Percentiles rank a stretch among this genome's conserved stretches.
phyloP scores from a whole-genome alignment of 2,113 vertebrate genomes.

The Pseudolaguvia tuberculata region DNA sequence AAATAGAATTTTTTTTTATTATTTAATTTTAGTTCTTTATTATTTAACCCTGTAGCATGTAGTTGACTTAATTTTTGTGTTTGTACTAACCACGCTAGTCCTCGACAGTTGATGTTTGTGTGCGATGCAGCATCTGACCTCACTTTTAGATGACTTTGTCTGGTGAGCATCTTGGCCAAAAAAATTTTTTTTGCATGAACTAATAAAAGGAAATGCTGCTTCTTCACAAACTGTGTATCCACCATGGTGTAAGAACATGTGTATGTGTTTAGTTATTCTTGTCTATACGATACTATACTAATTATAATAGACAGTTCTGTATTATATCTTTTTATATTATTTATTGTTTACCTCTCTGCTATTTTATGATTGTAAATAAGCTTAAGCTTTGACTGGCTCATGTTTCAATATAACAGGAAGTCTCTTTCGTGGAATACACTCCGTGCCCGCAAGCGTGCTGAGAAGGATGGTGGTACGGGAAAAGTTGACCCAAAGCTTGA shows the following conservation, averaged over 20 bases:
- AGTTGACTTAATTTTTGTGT: constrained; percentile 53
- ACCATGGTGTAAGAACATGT: constrained; percentile 44
- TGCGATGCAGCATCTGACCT: constrained; percentile 31
- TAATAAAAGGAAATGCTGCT: constrained; percentile 21
- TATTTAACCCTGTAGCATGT: constrained; percentile 46
- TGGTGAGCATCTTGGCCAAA: not conserved
- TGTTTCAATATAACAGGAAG: constrained; percentile 98
- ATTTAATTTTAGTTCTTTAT: constrained; percentile 50
- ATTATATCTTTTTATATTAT: no score
- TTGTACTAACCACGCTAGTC: constrained; percentile 66
- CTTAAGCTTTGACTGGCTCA: constrained; percentile 55
- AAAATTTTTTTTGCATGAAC: not conserved
- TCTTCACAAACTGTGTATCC: constrained; percentile 48
- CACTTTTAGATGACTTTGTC: not conserved
- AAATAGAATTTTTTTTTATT: constrained; percentile 28
- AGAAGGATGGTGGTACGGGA: constrained; percentile 80
- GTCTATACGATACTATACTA: no score
- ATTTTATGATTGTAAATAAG: constrained; percentile 30
- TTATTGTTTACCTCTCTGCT: not conserved
- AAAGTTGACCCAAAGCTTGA: constrained; percentile 80
- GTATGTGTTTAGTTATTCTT: not conserved
- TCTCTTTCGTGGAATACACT: constrained; percentile 99
- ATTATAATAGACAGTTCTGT: no score
- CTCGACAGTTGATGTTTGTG: constrained; percentile 51
- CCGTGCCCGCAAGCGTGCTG: constrained; percentile 92